Evolutionary conservation across 2,113 vertebrate species (phyloP).

Genomic region (Pogonocichla stellata): DNA sequence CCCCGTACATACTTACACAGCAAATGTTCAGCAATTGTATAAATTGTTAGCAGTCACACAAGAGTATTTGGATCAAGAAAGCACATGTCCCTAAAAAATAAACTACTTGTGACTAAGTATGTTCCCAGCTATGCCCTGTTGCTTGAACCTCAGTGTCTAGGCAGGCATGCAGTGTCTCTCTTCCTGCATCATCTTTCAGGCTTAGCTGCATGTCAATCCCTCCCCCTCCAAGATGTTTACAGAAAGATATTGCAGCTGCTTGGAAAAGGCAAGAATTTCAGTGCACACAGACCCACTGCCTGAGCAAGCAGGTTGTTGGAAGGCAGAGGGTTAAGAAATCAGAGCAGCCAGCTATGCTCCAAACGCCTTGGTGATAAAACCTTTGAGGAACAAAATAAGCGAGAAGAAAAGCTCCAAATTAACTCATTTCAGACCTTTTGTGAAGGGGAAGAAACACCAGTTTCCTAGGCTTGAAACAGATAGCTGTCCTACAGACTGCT

Average conservation of each 20-base stretch:
- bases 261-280: constrained; percentile 3
- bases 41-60: neutral
- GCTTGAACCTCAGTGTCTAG: neutral
- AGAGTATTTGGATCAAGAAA: neutral
- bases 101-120: neutral
- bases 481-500: neutral
- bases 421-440: neutral
- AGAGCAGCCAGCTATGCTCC: neutral
- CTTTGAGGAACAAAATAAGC: neutral
- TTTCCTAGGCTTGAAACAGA: neutral
- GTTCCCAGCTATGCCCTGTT: neutral
- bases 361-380: neutral
- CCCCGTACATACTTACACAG: fast-evolving
- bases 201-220: fast-evolving
- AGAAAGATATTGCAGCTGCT: constrained; percentile 13
- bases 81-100: neutral
- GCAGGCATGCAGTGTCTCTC: neutral
- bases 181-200: neutral
- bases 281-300: neutral
- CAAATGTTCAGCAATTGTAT: neutral
- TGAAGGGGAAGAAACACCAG: neutral
- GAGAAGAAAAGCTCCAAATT: neutral
- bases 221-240: neutral
- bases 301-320: neutral
- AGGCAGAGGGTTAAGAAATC: neutral